Conservation (phyloP, 2,797 vertebrate species). For the Enteromius fasciolatus region DNA sequence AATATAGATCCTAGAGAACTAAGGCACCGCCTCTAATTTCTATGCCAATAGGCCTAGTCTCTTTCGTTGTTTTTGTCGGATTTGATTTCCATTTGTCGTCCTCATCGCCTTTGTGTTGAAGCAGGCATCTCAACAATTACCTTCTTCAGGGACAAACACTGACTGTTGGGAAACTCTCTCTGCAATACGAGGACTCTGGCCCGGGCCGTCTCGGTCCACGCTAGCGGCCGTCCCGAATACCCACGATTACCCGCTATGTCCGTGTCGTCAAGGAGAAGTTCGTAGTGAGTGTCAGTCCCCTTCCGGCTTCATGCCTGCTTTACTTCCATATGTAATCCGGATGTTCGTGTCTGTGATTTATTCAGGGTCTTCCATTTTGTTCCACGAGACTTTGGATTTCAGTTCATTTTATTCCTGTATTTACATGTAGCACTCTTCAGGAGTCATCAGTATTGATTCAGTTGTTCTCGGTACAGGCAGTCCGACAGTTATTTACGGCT, state of each 20-base stretch:
- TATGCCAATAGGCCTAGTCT: conserved; percentile 86
- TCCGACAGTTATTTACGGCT: conserved; percentile 48
- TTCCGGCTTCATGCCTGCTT: conserved; percentile 50
- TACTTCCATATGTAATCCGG: conserved; percentile 52
- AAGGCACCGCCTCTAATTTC: conserved; percentile 90
- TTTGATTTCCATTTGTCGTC: conserved; percentile 60
- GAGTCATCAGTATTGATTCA: conserved; percentile 58
- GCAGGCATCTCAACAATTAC: conserved; percentile 90
- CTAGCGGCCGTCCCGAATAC: conserved; percentile 76
- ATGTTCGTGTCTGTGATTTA: conserved; percentile 52
- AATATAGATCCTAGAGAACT: conserved; percentile 92
- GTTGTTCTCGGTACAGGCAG: conserved; percentile 49
- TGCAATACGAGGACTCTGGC: conserved; percentile 89
- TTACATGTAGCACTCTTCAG: conserved; percentile 57
- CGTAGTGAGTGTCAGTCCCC: conserved; percentile 80
- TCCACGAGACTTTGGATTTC: conserved; percentile 46
- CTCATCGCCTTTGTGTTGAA: conserved; percentile 80
- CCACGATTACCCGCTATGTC: conserved; percentile 34
- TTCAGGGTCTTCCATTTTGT: conserved; percentile 63
- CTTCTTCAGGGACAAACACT: conserved; percentile 94
- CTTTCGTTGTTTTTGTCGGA: conserved; percentile 54
- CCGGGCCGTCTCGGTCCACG: conserved; percentile 83
- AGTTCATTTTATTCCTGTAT: conserved; percentile 33
- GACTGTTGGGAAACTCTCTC: conserved; percentile 89
- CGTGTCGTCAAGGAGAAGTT: conserved; percentile 78